These are phyloP conservation scores for Echeneis naucrates DNA, from an alignment of 2,797 vertebrate genomes.

Conservation along the genomic window DNA sequence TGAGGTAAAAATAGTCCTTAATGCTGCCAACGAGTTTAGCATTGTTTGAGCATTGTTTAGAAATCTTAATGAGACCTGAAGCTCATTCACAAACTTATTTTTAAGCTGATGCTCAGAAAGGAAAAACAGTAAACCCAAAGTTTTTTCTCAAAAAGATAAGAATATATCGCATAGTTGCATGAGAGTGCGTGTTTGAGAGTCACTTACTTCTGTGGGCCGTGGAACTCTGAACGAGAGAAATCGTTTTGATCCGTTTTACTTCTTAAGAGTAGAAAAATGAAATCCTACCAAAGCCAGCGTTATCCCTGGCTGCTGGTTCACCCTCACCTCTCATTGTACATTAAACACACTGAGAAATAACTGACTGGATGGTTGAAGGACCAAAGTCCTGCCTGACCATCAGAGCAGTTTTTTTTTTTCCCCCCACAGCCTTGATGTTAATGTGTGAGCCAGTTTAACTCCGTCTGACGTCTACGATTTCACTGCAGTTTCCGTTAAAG, in stretches of 20 bases:
- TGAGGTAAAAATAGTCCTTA: conserved; percentile 55
- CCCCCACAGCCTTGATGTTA: no score
- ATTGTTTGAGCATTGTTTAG: conserved; percentile 47
- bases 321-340: conserved; percentile 34
- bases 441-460: no score
- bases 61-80: conserved; percentile 54
- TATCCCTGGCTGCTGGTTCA: background rate
- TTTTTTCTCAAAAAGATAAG: conserved; percentile 4
- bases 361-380: conserved; percentile 44
- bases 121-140: conserved; percentile 20
- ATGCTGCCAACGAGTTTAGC: conserved; percentile 51
- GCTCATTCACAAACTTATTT: conserved; percentile 42
- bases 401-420: background rate
- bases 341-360: conserved; percentile 55
- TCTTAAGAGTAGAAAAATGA: background rate
- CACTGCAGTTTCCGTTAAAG: no score
- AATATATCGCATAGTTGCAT: background rate
- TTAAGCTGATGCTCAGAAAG: conserved; percentile 9
- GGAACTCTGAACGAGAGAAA: background rate
- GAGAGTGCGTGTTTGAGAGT: conserved; percentile 3
- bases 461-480: no score
- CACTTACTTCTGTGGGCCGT: conserved; percentile 24
- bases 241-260: background rate
- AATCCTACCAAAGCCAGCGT: background rate
- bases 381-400: conserved; percentile 57